Conservation (phyloP, 2,888 invertebrate genomes). For the Euproctis similis region DNA sequence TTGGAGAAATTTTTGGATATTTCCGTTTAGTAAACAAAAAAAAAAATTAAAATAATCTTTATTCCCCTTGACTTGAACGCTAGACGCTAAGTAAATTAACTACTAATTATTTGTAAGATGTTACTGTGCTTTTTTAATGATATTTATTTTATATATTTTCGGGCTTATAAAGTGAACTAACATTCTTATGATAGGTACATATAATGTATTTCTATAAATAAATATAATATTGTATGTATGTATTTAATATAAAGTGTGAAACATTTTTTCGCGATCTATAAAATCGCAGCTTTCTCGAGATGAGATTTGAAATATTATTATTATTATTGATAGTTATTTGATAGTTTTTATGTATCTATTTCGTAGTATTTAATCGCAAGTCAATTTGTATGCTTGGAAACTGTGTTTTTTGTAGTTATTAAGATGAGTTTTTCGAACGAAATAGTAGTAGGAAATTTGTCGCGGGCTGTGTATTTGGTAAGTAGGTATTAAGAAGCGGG, state of each 20-base stretch:
- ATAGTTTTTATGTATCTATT: constrained; percentile 33
- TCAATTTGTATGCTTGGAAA: constrained; percentile 54
- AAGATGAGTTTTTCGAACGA: constrained; percentile 44
- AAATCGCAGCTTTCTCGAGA: constrained; percentile 30
- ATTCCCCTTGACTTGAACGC: no score
- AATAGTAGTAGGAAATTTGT: constrained; percentile 54
- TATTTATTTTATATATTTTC: constrained; percentile 36
- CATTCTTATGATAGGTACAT: constrained; percentile 49
- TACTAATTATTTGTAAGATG: constrained; percentile 40
- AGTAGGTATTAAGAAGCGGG: constrained; percentile 55
- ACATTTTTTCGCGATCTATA: constrained; percentile 34
- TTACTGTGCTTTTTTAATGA: constrained; percentile 47
- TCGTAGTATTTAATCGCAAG: constrained; percentile 43
- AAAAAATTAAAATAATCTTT: no score
- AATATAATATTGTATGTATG: no score
- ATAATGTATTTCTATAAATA: constrained; percentile 32
- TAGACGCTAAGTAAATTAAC: constrained; percentile 41
- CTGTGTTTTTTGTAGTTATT: constrained; percentile 38
- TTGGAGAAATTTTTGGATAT: constrained; percentile 66
- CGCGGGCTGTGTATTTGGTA: constrained; percentile 65
- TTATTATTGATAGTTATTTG: constrained; percentile 10
- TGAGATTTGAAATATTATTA: background rate
- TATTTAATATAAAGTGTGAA: no score
- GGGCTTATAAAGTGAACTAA: constrained; percentile 42
- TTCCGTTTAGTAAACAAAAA: constrained; percentile 60